phyloP scores from a whole-genome alignment of 2,797 vertebrate genomes.

The Pseudomugil gertrudae region DNA sequence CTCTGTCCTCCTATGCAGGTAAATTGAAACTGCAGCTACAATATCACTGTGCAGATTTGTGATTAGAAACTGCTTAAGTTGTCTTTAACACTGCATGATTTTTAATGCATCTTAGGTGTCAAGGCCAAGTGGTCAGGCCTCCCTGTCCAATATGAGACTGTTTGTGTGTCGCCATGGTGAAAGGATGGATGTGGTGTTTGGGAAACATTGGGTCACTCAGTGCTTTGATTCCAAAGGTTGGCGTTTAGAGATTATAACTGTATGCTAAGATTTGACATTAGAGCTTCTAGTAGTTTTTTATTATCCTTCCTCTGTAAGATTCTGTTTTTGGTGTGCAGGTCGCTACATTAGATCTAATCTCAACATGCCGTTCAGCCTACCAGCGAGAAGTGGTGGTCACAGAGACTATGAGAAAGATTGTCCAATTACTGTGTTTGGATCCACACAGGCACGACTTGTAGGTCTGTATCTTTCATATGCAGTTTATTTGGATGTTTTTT shows the following conservation, averaged over 20 bases:
- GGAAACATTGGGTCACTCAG: conserved; percentile 96
- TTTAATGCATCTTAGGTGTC: conserved; percentile 80
- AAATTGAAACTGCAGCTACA: background rate
- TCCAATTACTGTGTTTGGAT: conserved; percentile 96
- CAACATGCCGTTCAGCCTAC: conserved; percentile 94
- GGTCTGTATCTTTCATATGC: conserved; percentile 78
- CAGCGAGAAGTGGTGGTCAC: conserved; percentile 88
- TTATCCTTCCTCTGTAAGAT: conserved; percentile 5
- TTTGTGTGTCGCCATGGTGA: conserved; percentile 98
- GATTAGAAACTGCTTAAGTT: background rate
- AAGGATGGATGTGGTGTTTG: conserved; percentile 98
- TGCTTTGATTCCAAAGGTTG: conserved; percentile 98
- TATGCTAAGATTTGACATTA: background rate
- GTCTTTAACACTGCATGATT: background rate
- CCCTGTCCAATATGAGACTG: conserved; percentile 89
- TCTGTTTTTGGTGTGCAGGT: conserved; percentile 74
- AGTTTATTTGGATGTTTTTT: conserved; percentile 5
- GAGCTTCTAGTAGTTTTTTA: background rate
- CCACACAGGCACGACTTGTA: conserved; percentile 93
- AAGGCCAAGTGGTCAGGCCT: conserved; percentile 81
- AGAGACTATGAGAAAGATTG: conserved; percentile 97
- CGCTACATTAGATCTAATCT: conserved; percentile 95
- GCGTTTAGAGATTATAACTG: conserved; percentile 6
- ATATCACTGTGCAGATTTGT: background rate
- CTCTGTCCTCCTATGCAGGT: conserved; percentile 95